A percentile compares a stretch with the other conserved stretches of the same genome.
These are phyloP conservation scores for Pachypanchax playfairii DNA, from an alignment of 2,113 vertebrate species.

Conservation along the genomic window DNA sequence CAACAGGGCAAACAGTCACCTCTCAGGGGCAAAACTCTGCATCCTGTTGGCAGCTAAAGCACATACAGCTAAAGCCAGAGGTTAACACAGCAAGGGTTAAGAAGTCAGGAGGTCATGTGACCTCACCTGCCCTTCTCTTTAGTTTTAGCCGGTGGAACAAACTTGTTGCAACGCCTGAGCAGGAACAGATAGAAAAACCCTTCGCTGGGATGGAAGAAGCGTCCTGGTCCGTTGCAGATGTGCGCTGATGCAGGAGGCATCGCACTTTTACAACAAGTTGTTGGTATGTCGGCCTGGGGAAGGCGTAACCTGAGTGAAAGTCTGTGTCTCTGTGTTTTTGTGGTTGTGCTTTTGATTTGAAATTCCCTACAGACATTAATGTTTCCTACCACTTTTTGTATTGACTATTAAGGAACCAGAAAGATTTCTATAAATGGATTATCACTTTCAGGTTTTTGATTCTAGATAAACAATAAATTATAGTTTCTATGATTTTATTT, in stretches of 20 bases:
- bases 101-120: conserved; percentile 48
- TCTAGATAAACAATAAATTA: too few species aligned
- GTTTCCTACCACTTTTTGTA: neutral
- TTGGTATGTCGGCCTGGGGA: conserved; percentile 35
- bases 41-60: conserved; percentile 65
- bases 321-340: conserved; percentile 4
- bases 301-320: conserved; percentile 36
- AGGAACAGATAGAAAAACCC: conserved; percentile 37
- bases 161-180: conserved; percentile 60
- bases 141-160: conserved; percentile 72
- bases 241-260: conserved; percentile 24
- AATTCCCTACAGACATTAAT: neutral
- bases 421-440: neutral
- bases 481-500: too few species aligned
- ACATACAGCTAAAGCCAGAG: conserved; percentile 55
- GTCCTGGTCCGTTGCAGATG: conserved; percentile 32
- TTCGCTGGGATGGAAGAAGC: conserved; percentile 22
- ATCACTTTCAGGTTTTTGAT: too few species aligned
- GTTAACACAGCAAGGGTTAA: conserved; percentile 67
- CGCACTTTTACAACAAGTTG: conserved; percentile 33
- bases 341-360: conserved; percentile 11
- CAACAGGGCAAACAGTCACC: conserved; percentile 50
- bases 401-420: neutral
- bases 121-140: conserved; percentile 66
- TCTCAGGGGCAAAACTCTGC: conserved; percentile 59